phyloP scores from a whole-genome alignment of 2,113 vertebrate genomes.

The Gymnarchus niloticus region DNA sequence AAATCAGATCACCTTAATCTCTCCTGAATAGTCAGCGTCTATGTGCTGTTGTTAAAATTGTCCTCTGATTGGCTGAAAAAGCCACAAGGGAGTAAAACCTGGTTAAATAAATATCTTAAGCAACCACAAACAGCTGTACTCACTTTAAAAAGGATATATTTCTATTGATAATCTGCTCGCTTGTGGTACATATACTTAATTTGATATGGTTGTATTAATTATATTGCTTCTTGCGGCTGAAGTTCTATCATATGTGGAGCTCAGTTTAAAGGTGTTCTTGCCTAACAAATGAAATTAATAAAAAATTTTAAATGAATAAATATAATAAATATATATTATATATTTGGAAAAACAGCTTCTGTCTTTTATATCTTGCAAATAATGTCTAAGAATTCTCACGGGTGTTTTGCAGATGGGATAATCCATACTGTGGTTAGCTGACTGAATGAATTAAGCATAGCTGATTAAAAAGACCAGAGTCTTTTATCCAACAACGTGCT shows the following conservation, averaged over 20 bases:
- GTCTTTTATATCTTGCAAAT: background rate
- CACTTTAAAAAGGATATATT: conserved; percentile 23
- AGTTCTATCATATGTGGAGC: conserved; percentile 32
- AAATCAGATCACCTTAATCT: background rate
- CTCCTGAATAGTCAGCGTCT: background rate
- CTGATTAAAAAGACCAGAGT: background rate
- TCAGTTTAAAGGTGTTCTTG: conserved; percentile 17
- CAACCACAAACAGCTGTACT: conserved; percentile 11
- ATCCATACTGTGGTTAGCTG: background rate
- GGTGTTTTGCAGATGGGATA: background rate
- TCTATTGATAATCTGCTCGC: conserved; percentile 44
- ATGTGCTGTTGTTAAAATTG: background rate
- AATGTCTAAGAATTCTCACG: background rate
- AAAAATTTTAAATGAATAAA: conserved; percentile 44
- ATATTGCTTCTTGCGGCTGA: conserved; percentile 34
- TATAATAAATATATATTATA: conserved; percentile 50
- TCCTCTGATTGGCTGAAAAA: background rate
- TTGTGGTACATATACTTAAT: conserved; percentile 66
- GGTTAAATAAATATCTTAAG: background rate
- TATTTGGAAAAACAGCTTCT: background rate
- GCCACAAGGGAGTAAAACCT: background rate
- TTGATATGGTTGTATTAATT: conserved; percentile 47
- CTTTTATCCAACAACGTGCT: background rate
- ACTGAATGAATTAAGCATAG: background rate
- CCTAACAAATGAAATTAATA: conserved; percentile 35